Conservation (phyloP, 2,113 vertebrate species). For the Otocyon megalotis region DNA sequence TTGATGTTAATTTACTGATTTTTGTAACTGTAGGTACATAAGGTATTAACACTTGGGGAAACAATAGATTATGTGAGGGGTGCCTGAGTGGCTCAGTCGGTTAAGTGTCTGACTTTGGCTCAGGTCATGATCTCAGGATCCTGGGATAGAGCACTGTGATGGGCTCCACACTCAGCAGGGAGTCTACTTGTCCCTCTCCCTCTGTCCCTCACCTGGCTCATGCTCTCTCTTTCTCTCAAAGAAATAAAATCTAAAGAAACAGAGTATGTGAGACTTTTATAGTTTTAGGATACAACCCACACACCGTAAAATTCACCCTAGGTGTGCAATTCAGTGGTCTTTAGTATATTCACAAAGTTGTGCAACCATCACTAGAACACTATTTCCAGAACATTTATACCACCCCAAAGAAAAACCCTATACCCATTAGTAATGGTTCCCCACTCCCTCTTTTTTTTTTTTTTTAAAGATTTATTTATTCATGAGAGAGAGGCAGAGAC, state of each 20-base stretch:
- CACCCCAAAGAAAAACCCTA: background rate
- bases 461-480: no score
- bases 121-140: background rate
- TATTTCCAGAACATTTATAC: background rate
- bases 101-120: background rate
- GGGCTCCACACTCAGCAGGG: background rate
- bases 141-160: background rate
- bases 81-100: background rate
- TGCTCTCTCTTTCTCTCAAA: background rate
- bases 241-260: background rate
- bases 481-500: no score
- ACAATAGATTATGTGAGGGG: background rate
- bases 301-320: background rate
- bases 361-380: background rate
- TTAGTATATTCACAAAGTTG: background rate
- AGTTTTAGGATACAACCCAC: background rate
- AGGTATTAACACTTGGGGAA: background rate
- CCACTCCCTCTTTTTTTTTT: background rate
- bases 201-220: background rate
- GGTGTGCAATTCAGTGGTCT: background rate
- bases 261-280: background rate
- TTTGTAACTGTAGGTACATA: background rate
- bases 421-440: background rate
- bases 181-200: background rate
- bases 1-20: background rate